A percentile compares a stretch with the other conserved stretches of the same genome.
phyloP scores from a whole-genome alignment of 2,888 invertebrate genomes.

The Seira sanloemensis region DNA sequence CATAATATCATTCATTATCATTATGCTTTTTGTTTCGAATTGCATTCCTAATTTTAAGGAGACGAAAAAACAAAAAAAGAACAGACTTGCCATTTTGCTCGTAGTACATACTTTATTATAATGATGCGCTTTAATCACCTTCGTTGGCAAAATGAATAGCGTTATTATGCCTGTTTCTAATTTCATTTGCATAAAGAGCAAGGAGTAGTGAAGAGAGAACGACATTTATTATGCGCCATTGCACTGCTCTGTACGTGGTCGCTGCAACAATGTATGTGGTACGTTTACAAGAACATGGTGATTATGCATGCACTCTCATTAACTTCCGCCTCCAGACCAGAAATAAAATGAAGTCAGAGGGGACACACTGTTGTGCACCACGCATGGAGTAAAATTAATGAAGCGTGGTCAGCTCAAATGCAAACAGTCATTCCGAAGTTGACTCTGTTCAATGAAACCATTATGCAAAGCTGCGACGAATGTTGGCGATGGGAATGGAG shows the following conservation, averaged over 20 bases:
- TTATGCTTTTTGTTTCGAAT: no score
- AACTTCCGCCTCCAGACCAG: slow-evolving; percentile 62
- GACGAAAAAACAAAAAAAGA: neutral
- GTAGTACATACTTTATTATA: slow-evolving; percentile 29
- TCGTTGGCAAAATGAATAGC: neutral
- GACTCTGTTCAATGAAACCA: no score
- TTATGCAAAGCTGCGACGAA: no score
- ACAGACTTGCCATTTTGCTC: neutral
- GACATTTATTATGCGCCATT: no score
- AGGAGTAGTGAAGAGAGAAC: no score
- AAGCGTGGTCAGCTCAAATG: no score
- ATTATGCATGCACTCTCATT: slow-evolving; percentile 52
- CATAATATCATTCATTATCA: no score
- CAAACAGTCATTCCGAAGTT: no score
- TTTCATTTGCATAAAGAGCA: slow-evolving; percentile 36
- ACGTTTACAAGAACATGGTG: slow-evolving; percentile 15
- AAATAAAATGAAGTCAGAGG: no score
- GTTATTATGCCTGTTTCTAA: slow-evolving; percentile 26
- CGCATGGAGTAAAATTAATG: slow-evolving; percentile 43
- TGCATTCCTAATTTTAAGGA: slow-evolving; percentile 27
- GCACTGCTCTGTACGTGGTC: slow-evolving; percentile 21
- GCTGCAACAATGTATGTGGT: neutral
- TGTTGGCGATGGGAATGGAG: no score
- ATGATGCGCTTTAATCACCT: no score
- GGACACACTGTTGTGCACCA: neutral